Conservation (phyloP, 2,797 vertebrate genomes). For the Hyperoplus lanceolatus region DNA sequence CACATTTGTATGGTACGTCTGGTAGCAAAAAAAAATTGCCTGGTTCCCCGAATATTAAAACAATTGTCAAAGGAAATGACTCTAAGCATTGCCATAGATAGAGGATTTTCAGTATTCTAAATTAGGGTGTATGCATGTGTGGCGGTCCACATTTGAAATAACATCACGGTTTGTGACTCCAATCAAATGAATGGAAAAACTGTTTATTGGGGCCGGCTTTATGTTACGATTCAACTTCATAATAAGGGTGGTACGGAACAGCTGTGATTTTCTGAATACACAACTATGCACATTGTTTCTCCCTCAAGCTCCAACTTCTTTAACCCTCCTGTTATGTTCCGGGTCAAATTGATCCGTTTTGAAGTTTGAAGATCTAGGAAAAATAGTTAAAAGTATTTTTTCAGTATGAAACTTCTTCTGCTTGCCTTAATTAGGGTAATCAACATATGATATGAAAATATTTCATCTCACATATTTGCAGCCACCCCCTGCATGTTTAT, state of each 20-base stretch:
- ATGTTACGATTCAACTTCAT: background rate
- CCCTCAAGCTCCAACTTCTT: background rate
- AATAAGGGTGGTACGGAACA: background rate
- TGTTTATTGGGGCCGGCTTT: background rate
- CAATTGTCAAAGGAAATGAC: background rate
- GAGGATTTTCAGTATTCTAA: background rate
- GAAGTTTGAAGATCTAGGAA: no score
- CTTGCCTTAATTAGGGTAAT: no score
- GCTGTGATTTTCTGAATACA: background rate
- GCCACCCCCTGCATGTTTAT: no score
- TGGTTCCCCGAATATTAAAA: no score
- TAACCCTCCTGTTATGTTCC: no score
- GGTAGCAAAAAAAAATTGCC: background rate
- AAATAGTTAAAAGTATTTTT: no score
- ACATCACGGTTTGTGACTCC: background rate
- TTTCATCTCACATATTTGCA: no score
- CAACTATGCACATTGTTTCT: background rate
- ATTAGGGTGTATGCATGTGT: no score
- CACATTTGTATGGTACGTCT: conserved; percentile 10
- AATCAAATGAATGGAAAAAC: background rate
- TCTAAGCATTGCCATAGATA: background rate
- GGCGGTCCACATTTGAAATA: background rate
- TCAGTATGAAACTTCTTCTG: no score
- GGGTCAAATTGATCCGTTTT: no score
- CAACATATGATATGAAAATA: no score